Evolutionary conservation across 2,888 invertebrate species (phyloP).

Genomic region (Nomada ruficornis): DNA sequence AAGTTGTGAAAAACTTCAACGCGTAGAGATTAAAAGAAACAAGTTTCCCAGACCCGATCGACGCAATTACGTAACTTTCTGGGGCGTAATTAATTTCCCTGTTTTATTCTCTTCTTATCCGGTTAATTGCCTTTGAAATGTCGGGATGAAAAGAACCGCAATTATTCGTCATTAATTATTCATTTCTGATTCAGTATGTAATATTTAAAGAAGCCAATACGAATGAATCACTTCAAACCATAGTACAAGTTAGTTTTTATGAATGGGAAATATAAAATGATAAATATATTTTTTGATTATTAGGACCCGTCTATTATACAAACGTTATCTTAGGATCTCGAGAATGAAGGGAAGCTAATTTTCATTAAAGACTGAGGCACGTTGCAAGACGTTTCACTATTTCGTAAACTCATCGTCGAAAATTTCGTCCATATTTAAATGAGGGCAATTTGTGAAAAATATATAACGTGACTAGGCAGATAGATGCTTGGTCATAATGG

Average conservation of each 20-base stretch:
- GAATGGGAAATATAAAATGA: too few relatives aligned
- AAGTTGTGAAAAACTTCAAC: constrained; percentile 38
- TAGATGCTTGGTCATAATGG: too few relatives aligned
- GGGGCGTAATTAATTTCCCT: constrained; percentile 51
- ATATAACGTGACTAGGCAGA: too few relatives aligned
- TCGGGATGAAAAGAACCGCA: constrained; percentile 34
- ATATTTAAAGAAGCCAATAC: too few relatives aligned
- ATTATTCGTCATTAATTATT: constrained; percentile 34
- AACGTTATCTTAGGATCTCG: background rate
- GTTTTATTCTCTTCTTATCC: background rate
- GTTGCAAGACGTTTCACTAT: background rate
- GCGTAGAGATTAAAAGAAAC: constrained; percentile 53
- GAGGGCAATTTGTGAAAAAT: too few relatives aligned
- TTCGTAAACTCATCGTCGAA: too few relatives aligned
- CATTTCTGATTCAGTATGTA: background rate
- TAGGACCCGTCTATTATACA: background rate
- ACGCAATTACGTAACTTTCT: constrained; percentile 62
- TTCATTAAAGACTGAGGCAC: background rate
- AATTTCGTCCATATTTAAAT: too few relatives aligned
- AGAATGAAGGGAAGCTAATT: background rate
- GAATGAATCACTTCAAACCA: too few relatives aligned
- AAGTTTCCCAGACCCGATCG: constrained; percentile 51
- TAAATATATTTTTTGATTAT: background rate
- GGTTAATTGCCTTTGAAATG: constrained; percentile 40
- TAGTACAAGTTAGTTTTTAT: too few relatives aligned